A percentile compares a stretch with the other conserved stretches of the same genome.
Conservation (phyloP, 2,113 vertebrate species). For the Agapornis roseicollis region DNA sequence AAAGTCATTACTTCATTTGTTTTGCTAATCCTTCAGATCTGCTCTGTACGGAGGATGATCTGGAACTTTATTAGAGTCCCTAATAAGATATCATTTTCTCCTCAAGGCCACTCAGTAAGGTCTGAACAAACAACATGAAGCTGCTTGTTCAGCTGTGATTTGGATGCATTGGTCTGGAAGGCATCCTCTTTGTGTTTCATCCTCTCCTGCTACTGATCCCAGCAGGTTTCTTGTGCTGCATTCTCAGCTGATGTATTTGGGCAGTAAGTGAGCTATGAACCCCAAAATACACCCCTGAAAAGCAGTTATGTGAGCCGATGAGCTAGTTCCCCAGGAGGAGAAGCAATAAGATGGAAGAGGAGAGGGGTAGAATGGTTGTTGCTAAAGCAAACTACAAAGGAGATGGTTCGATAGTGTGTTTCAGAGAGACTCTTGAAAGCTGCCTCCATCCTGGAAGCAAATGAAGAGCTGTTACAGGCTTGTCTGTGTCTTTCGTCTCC, state of each 20-base stretch:
- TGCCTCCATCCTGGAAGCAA: neutral
- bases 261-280: neutral
- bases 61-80: constrained; percentile 38
- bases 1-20: constrained; percentile 56
- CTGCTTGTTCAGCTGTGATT: neutral
- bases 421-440: neutral
- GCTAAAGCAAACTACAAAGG: neutral
- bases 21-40: constrained; percentile 65
- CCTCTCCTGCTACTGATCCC: neutral
- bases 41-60: constrained; percentile 32
- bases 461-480: neutral
- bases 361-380: neutral
- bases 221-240: neutral
- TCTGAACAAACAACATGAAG: constrained; percentile 19
- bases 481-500: neutral
- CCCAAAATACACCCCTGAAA: neutral
- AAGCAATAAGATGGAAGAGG: neutral
- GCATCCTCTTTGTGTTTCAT: fast-evolving
- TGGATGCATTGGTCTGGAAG: neutral
- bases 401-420: neutral
- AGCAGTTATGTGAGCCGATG: neutral
- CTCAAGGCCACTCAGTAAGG: neutral
- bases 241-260: neutral
- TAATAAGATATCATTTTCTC: constrained; percentile 57
- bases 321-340: neutral